Evolutionary conservation across 2,113 vertebrate genomes (phyloP), one percentile per base, ranked within the genome.

Genomic region (Rhinopomastus cyanomelas): DNA sequence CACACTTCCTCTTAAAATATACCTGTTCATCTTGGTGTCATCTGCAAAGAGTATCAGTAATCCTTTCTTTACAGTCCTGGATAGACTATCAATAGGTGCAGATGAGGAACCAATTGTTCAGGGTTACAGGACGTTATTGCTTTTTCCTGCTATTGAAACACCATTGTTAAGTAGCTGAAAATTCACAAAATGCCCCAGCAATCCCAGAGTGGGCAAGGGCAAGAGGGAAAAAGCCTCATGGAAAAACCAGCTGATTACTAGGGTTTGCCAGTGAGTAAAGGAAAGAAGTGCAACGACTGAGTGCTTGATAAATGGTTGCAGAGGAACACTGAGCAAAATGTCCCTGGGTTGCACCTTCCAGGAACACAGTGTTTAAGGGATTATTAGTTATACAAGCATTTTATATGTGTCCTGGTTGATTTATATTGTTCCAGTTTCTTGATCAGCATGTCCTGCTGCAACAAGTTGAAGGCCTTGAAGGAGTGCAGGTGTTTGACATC

Each of bases 131-230:
- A 52, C 39, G 16, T 5, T 26, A 16, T 16, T 72, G 23, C 8
- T 18, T 36, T 90, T 81, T 88, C 67, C 44, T 86, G 23, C 36
- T 1, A 1, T 84, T 75, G 57, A 81, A 65, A 81, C 46, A 18
- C 29, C 3, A 3, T 74, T 6, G 0, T 2, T 88, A 52, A 86
- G 9, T 74, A 59, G 30, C 78, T 88, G 44, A 68, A 91, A 81
- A 34, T 53, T 34, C 49, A 56, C 16, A 14, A 3, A 67, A 10
- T 0, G 1, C 1, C 1, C 15, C 0, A 0, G 9, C 48, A 9
- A 7, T 78, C 42, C 64, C 26, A 46, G 26, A 5, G 26, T 80
- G n/a, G 44, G 42, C 49, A 73, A 66, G 19, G 26, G 5, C 37
- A 59, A 42, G 34, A 69, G 25, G 59, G 55, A 60, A 69, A 80